Percentiles rank a stretch among this genome's conserved stretches.
phyloP scores from a whole-genome alignment of 2,888 invertebrate genomes.

The Oxytorus armatus region DNA sequence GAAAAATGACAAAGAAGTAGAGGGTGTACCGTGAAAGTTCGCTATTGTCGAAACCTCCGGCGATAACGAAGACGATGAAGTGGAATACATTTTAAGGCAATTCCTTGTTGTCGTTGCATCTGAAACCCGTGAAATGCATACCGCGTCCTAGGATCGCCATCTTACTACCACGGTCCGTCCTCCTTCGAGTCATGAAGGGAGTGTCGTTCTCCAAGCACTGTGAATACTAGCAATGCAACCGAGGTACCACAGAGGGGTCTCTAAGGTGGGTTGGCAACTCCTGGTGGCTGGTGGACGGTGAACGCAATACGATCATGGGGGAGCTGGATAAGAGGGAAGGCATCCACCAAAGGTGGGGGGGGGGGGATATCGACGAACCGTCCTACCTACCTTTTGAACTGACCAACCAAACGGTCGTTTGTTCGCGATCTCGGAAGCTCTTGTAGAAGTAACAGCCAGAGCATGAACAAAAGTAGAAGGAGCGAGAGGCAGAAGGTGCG shows the following conservation, averaged over 20 bases:
- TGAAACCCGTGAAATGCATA: conserved; percentile 30
- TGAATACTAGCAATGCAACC: conserved; percentile 14
- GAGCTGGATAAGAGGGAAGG: conserved; percentile 62
- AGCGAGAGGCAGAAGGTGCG: conserved; percentile 43
- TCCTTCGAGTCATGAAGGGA: conserved; percentile 76
- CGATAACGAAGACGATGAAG: conserved; percentile 47
- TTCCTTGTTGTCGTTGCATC: conserved; percentile 24
- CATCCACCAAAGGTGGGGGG: conserved; percentile 75
- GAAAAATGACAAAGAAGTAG: conserved; percentile 10
- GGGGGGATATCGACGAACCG: conserved; percentile 80
- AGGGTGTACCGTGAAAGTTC: conserved; percentile 17
- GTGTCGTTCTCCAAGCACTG: conserved; percentile 73
- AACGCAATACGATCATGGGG: conserved; percentile 42
- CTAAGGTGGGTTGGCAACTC: conserved; percentile 47
- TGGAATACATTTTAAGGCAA: conserved; percentile 7
- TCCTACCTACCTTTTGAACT: conserved; percentile 81
- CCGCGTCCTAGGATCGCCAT: conserved; percentile 75
- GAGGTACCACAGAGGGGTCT: conserved; percentile 43
- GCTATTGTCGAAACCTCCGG: conserved; percentile 34
- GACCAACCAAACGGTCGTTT: conserved; percentile 84
- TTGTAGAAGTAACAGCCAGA: conserved; percentile 54
- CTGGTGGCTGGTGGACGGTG: conserved; percentile 51
- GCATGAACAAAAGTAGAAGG: conserved; percentile 57
- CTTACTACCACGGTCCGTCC: conserved; percentile 76
- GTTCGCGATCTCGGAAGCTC: conserved; percentile 74